Evolutionary conservation across 2,888 invertebrate species (phyloP).

Genomic region (Trichopoda pennipes): DNA sequence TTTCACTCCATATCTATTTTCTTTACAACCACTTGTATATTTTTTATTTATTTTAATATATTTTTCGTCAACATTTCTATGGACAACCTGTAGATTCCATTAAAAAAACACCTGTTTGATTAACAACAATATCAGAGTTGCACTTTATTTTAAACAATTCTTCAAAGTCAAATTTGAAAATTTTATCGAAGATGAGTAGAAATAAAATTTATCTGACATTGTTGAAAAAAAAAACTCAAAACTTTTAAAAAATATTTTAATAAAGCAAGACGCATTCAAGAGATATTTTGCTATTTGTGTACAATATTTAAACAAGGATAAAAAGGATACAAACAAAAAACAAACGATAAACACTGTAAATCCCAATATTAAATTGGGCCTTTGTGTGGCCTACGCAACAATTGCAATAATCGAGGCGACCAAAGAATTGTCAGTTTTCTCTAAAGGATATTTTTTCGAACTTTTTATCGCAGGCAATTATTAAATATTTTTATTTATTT

Average conservation of each 20-base stretch:
- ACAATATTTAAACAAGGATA: not conserved
- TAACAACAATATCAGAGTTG: too few relatives aligned
- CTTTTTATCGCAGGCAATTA: slow-evolving; percentile 18
- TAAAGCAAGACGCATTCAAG: not conserved
- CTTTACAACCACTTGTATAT: not conserved
- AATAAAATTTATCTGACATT: not conserved
- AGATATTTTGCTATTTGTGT: not conserved
- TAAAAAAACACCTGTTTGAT: too few relatives aligned
- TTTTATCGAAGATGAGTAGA: not conserved
- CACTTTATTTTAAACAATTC: too few relatives aligned
- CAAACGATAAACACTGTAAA: not conserved
- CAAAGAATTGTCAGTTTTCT: not conserved
- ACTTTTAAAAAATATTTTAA: not conserved
- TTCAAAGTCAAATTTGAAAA: not conserved
- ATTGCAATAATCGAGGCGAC: not conserved
- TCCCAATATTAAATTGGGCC: slow-evolving; percentile 34
- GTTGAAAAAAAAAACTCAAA: not conserved
- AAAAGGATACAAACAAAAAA: slow-evolving; percentile 1
- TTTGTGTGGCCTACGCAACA: slow-evolving; percentile 18
- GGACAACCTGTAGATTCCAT: not conserved
- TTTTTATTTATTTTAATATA: not conserved
- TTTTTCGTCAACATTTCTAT: not conserved
- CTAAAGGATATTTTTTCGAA: not conserved
- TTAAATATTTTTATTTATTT: slow-evolving; percentile 37
- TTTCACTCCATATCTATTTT: not conserved